Base-by-base conservation (phyloP, 2,797 vertebrate species). In the Brachymystax lenok region DNA sequence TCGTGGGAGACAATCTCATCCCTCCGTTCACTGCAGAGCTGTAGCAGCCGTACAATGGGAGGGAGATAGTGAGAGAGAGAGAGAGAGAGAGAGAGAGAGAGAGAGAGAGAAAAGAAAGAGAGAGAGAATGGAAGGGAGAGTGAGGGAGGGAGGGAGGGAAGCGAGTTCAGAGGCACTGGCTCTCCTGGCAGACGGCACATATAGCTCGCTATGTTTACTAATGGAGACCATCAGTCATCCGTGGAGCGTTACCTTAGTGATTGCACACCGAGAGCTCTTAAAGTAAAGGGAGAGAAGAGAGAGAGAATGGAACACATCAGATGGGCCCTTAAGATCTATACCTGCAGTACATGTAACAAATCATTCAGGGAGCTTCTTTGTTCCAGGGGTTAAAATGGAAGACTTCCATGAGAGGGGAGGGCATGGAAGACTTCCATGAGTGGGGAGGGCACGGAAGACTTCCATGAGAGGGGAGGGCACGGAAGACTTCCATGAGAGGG, bases 141-240 rank as follows among this genome's bases (percentile, higher is more conserved):
- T 74, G 50, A 74, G 77, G 70, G 66, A 56, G 35, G 12, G 24
- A 21, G 61, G n/a, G 40, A 73, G 28, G 69, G 69, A 77, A 75
- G 67, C 76, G 73, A 78, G 87, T 88, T 87, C 86, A 70, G 79
- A 90, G 82, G 82, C 85, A 82, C 69, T 81, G 88, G 83, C 85
- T 91, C 90, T 91, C 91, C 87, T 87, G 88, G 87, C 90, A 85
- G 30, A 81, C 86, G 88, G 87, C 88, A 90, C 88, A 88, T 87
- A 92, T 59, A 91, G 83, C 86, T 79, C 84, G 86, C 91, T 89
- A 87, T 90, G 90, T 92, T 91, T 91, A 87, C 90, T 92, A 92
- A 93, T 92, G 90, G 92, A 90, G 88, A 82, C 89, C 88, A 92
- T 92, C 92, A 87, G 84, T 93, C 92, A 91, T 92, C 86, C 87